Evolutionary conservation across 2,113 vertebrate species (phyloP), one percentile per base, ranked within the genome.

Genomic region (Sturnus vulgaris): DNA sequence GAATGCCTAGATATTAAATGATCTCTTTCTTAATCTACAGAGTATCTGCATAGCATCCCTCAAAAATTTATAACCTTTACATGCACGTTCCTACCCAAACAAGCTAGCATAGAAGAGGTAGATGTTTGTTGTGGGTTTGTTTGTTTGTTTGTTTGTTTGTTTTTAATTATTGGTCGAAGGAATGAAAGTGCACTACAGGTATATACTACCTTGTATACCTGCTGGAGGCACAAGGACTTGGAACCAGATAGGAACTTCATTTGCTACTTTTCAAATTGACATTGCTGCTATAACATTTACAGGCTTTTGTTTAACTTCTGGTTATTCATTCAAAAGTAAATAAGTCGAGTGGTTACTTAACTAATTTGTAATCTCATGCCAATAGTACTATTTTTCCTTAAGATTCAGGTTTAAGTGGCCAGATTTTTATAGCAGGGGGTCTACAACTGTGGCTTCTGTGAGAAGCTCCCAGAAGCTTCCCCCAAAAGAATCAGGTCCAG

Each of bases 181-280:
- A 84, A 42, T 63, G 12, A 68, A 65, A 71, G 16, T 47, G 3
- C 27, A 14, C 35, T 49, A 16, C 12, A 66, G 42, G 37, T 37
- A 37, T 37, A 37, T 37, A 37, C 37, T 72, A 64, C 22, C 35
- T 47, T 12, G 33, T 23, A 60, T 35, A 28, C 8, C 8, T 1
- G 0, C 33, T 65, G 44, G 52, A 71, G 8, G 11, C 20, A 64
- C 0, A 1, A 21, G n/a, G 30, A 11, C 35, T 83, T 65, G 22
- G n/a, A 70, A 87, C 15, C 22, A 88, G 27, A 80, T 6, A 7
- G 13, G 4, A 21, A 35, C 14, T 68, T 68, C 20, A 13, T 27
- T 82, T 75, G 11, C 24, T 72, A 5, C 18, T 68, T 82, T 92
- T 27, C 12, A 71, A 85, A 12, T 50, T 93, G 23, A 20, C 11